Evolutionary conservation across 1,140 invertebrate genomes (phyloP).

Genomic region (Megalonaias nervosa): DNA sequence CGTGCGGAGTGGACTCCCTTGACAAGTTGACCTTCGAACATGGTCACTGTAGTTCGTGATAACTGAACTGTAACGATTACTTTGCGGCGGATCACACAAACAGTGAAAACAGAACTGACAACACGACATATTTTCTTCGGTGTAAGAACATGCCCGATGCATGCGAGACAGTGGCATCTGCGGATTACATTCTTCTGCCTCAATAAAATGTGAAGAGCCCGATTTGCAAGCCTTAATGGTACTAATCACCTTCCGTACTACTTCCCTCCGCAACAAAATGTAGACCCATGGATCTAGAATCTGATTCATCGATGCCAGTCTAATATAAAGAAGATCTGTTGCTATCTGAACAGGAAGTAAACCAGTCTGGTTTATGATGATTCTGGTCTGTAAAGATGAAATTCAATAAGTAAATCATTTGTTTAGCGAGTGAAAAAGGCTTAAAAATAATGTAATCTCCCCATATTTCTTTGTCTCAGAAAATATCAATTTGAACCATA

Average conservation of each 20-base stretch:
- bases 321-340: slow-evolving; percentile 65
- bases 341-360: slow-evolving; percentile 44
- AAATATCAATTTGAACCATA: slow-evolving; percentile 2
- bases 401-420: not conserved
- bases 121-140: slow-evolving; percentile 43
- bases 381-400: slow-evolving; percentile 59
- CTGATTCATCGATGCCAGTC: slow-evolving; percentile 71
- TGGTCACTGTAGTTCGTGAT: slow-evolving; percentile 12
- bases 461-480: not conserved
- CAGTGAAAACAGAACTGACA: slow-evolving; percentile 59
- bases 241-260: slow-evolving; percentile 50
- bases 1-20: too few relatives aligned
- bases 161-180: slow-evolving; percentile 1
- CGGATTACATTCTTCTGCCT: slow-evolving; percentile 12
- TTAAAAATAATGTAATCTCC: not conserved
- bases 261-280: slow-evolving; percentile 63
- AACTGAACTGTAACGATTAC: not conserved
- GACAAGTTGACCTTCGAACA: not conserved
- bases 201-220: slow-evolving; percentile 14
- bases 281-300: slow-evolving; percentile 73
- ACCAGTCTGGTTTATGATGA: slow-evolving; percentile 65
- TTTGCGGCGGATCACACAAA: slow-evolving; percentile 55
- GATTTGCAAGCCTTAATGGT: slow-evolving; percentile 47
- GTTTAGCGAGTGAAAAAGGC: not conserved
- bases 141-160: slow-evolving; percentile 17